Base-by-base conservation (phyloP, 2,888 invertebrate species). In the Himalopsyche tibetana region DNA sequence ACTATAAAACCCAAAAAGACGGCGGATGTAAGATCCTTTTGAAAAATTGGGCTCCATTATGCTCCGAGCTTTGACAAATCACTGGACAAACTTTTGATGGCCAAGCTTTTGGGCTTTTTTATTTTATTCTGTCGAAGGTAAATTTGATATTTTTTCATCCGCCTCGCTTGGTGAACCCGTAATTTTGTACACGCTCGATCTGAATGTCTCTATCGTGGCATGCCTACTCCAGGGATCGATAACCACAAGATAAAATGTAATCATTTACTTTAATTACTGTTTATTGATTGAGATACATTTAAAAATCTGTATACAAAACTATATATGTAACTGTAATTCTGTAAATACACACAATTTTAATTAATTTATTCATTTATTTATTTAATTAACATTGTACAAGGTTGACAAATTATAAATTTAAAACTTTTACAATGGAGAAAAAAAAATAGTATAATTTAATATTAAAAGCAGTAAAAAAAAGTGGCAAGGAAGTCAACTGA, bases 101-200 rank as follows among this genome's bases (percentile, higher is more conserved):
- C 36, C 36, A 15, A 74, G 36, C 74, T 74, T 15, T 36, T 12
- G 74, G 15, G 36, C 36, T 74, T 74, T 74, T 74, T 36, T 74
- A 36, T 74, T 36, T 74, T 36, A 15, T 74, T 36, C 36, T 36
- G 74, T 74, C 51, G 36, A 74, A 74, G 74, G 74, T 74, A 36
- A 74, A 74, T 74, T 74, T 74, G 38, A 74, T 74, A 74, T 74
- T 74, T 74, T 74, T 74, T 74, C 74, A 74, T 74, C 74, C 74
- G 36, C 74, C 36, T 38, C 28, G 74, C 74, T 74, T 38, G 74
- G 74, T 36, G 63, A 63, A 38, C 28, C 38, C 74, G 36, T 74
- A 74, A 74, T 74, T 74, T 74, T 74, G 74, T 74, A 74, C 74
- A 38, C 74, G 74, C 74, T 38, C 74, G 36, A 74, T 74, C 36